These are phyloP conservation scores for Diorhabda sublineata DNA, from an alignment of 1,140 invertebrate species.

Conservation along the genomic window DNA sequence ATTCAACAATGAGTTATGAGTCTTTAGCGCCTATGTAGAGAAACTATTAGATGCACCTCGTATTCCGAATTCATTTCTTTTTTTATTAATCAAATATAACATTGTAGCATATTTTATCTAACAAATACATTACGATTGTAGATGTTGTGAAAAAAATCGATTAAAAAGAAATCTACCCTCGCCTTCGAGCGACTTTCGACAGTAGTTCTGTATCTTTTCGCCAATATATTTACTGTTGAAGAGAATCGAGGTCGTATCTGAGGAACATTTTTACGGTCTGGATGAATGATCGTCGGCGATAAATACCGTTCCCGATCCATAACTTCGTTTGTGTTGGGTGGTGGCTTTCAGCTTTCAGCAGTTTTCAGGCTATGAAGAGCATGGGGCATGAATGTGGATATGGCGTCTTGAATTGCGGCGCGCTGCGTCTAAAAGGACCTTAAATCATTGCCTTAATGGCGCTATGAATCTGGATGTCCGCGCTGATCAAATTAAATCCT, in stretches of 20 bases:
- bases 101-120: background rate
- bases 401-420: conserved; percentile 31
- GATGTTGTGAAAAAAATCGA: background rate
- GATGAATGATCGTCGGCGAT: conserved; percentile 17
- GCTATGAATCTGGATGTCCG: conserved; percentile 50
- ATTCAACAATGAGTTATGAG: too few relatives aligned
- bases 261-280: conserved; percentile 14
- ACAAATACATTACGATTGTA: background rate
- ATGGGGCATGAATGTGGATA: conserved; percentile 20
- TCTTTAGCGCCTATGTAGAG: too few relatives aligned
- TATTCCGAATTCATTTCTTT: background rate
- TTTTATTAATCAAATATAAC: background rate
- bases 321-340: conserved; percentile 14
- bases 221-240: background rate
- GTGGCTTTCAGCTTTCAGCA: conserved; percentile 12
- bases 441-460: conserved; percentile 48
- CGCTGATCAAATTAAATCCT: conserved; percentile 50
- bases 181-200: background rate
- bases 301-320: conserved; percentile 15
- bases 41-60: too few relatives aligned
- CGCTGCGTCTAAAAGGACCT: conserved; percentile 45
- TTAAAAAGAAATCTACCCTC: too few relatives aligned
- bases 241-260: background rate
- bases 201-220: background rate
- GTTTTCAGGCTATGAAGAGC: conserved; percentile 18